These are phyloP conservation scores for Hyposmocoma kahamanoa DNA, from an alignment of 1,140 invertebrate species.

Conservation along the genomic window DNA sequence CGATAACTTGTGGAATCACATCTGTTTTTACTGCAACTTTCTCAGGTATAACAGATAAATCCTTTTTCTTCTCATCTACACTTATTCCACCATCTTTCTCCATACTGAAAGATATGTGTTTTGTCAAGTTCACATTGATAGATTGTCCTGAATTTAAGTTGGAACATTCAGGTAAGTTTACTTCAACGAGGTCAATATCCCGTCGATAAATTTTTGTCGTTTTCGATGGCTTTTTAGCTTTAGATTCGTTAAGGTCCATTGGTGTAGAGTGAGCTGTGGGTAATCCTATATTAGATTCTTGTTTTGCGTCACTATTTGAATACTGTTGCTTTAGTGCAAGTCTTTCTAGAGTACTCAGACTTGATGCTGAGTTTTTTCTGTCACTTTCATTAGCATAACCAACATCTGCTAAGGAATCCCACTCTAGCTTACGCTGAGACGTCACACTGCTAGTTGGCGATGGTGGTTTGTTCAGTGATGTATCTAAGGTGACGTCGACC, in stretches of 20 bases:
- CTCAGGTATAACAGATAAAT: slow-evolving; percentile 40
- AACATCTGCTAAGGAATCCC: slow-evolving; percentile 85
- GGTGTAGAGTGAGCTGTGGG: slow-evolving; percentile 68
- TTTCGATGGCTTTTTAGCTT: slow-evolving; percentile 43
- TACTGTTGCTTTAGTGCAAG: slow-evolving; percentile 70
- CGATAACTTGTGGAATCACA: slow-evolving; percentile 28
- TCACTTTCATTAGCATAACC: slow-evolving; percentile 78
- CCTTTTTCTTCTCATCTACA: slow-evolving; percentile 39
- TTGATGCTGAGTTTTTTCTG: slow-evolving; percentile 54
- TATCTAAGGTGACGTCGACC: slow-evolving; percentile 44
- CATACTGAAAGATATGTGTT: slow-evolving; percentile 65
- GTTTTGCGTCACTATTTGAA: slow-evolving; percentile 51
- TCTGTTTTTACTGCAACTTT: slow-evolving; percentile 29
- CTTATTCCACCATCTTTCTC: slow-evolving; percentile 46
- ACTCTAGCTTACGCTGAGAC: slow-evolving; percentile 80
- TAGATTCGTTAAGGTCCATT: slow-evolving; percentile 37
- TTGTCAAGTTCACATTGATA: slow-evolving; percentile 59
- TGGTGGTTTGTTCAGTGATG: slow-evolving; percentile 47
- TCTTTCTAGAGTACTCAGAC: slow-evolving; percentile 75
- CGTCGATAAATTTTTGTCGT: slow-evolving; percentile 47
- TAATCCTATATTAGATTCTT: slow-evolving; percentile 34
- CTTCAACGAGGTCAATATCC: slow-evolving; percentile 49
- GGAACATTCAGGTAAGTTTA: slow-evolving; percentile 43
- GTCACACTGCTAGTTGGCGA: slow-evolving; percentile 79
- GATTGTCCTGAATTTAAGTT: slow-evolving; percentile 28